Conservation (phyloP, 2,113 vertebrate species). For the Cygnus buccinator region DNA sequence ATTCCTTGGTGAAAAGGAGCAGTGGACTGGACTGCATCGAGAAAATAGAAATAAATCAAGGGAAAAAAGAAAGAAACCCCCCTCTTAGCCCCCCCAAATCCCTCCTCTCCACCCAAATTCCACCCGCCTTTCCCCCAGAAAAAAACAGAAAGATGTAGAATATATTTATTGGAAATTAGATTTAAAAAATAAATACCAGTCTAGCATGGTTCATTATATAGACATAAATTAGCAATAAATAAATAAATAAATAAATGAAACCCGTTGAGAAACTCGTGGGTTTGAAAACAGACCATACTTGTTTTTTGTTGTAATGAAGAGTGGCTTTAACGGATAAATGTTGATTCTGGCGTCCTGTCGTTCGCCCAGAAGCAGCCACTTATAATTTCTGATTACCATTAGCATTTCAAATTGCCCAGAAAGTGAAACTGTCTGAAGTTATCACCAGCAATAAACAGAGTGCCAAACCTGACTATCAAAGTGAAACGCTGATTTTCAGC, state of each 20-base stretch:
- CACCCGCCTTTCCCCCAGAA: too few species aligned
- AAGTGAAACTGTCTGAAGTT: background rate
- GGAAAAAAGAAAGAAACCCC: background rate
- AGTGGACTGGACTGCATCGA: background rate
- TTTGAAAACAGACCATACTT: background rate
- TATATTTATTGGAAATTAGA: background rate
- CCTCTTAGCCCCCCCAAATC: background rate
- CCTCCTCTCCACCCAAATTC: too few species aligned
- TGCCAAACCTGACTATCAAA: background rate
- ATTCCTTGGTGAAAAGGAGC: background rate
- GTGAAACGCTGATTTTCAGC: background rate
- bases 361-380: background rate
- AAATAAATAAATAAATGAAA: background rate
- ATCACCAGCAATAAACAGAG: background rate
- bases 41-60: background rate
- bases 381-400: background rate
- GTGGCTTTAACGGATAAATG: background rate
- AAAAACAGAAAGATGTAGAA: background rate
- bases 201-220: background rate
- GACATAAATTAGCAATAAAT: background rate
- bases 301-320: background rate
- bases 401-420: constrained; percentile 20
- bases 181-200: rapidly evolving
- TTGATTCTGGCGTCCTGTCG: constrained; percentile 18
- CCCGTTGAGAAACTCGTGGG: background rate